Conservation (phyloP, 2,113 vertebrate species). For the Gorsachius goisagi region DNA sequence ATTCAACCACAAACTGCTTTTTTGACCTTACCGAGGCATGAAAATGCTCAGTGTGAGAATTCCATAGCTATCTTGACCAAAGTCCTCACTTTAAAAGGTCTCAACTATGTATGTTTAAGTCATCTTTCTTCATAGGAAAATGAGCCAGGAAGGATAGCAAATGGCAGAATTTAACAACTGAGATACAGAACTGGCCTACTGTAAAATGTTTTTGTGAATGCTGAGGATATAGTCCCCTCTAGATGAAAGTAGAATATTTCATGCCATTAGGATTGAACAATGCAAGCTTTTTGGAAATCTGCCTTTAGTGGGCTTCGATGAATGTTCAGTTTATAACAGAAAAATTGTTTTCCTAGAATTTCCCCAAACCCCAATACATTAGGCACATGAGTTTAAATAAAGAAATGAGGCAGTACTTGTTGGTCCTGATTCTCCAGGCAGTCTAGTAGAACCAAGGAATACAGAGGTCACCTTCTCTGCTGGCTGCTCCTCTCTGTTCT, state of each 20-base stretch:
- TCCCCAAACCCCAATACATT: background rate
- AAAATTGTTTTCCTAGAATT: background rate
- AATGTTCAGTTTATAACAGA: background rate
- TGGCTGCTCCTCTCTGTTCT: background rate
- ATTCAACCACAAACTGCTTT: background rate
- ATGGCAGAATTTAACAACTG: background rate
- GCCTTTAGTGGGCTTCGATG: background rate
- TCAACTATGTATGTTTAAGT: no score
- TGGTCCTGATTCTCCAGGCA: background rate
- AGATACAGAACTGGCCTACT: background rate
- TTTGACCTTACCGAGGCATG: rapidly evolving
- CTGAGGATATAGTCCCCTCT: background rate
- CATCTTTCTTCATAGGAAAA: background rate
- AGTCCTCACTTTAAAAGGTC: no score
- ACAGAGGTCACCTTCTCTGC: background rate
- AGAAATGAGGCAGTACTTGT: background rate
- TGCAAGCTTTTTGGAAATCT: background rate
- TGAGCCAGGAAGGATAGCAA: background rate
- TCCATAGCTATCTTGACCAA: background rate
- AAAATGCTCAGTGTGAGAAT: background rate
- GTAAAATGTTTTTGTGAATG: background rate
- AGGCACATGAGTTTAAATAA: background rate
- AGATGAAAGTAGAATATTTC: background rate
- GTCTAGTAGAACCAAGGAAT: background rate
- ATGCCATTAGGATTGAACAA: background rate